Evolutionary conservation across 2,797 vertebrate genomes (phyloP).

Genomic region (Karalla daura): DNA sequence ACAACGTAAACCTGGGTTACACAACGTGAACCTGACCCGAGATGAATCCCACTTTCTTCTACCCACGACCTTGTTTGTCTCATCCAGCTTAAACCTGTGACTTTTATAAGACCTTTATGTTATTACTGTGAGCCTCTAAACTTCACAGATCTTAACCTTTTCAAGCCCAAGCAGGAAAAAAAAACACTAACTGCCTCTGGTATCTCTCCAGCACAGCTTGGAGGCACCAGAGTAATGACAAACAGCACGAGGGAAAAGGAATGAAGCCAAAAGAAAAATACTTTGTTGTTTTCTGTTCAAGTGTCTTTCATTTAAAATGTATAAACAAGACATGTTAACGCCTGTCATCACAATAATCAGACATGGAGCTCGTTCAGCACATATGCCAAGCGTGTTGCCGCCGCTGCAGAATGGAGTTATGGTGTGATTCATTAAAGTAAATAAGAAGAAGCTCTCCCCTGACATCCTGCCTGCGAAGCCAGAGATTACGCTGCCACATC

Average conservation of each 20-base stretch:
- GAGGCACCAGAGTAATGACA: background rate
- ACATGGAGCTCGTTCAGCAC: slow-evolving; percentile 43
- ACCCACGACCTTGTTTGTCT: background rate
- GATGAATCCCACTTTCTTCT: background rate
- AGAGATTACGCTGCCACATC: slow-evolving; percentile 62
- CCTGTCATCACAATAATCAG: slow-evolving; percentile 38
- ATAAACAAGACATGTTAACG: slow-evolving; percentile 8
- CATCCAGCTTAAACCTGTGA: background rate
- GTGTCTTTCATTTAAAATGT: slow-evolving; percentile 1
- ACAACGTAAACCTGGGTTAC: background rate
- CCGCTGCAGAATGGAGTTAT: slow-evolving; percentile 53
- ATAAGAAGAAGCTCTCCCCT: slow-evolving; percentile 43
- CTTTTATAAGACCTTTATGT: background rate
- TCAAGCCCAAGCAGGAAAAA: background rate
- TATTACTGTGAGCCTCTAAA: background rate
- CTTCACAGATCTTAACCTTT: background rate
- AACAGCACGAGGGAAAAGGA: background rate
- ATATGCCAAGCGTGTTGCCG: slow-evolving; percentile 29
- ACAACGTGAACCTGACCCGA: background rate
- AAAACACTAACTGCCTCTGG: background rate
- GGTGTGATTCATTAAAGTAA: slow-evolving; percentile 62
- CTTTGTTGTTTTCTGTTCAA: background rate
- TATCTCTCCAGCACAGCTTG: background rate
- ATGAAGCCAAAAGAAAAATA: background rate
- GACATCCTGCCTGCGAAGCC: slow-evolving; percentile 53